phyloP scores from a whole-genome alignment of 2,888 invertebrate genomes.

The Dynastes hyllus region DNA sequence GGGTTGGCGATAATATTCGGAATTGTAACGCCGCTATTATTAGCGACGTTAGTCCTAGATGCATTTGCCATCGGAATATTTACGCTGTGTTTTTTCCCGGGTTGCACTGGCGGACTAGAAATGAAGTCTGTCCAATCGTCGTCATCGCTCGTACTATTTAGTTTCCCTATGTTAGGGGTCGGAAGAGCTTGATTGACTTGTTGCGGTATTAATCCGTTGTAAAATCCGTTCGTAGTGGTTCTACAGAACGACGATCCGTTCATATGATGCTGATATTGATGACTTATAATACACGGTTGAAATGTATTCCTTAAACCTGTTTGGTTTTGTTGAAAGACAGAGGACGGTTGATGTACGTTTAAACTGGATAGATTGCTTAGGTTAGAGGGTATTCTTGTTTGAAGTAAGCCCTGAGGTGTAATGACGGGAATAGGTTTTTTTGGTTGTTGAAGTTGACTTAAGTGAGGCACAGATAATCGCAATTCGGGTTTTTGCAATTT shows the following conservation, averaged over 20 bases:
- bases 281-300: slow-evolving; percentile 66
- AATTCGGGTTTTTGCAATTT: slow-evolving; percentile 66
- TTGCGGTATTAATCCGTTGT: slow-evolving; percentile 26
- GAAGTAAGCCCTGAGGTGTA: slow-evolving; percentile 67
- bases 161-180: slow-evolving; percentile 20
- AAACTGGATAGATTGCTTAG: slow-evolving; percentile 50
- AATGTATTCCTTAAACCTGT: slow-evolving; percentile 54
- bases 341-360: slow-evolving; percentile 54
- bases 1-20: slow-evolving; percentile 68
- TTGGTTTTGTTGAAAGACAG: slow-evolving; percentile 51
- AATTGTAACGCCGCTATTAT: slow-evolving; percentile 52
- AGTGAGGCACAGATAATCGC: slow-evolving; percentile 67
- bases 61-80: slow-evolving; percentile 47
- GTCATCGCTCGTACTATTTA: slow-evolving; percentile 63
- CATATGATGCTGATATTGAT: slow-evolving; percentile 60
- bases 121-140: slow-evolving; percentile 76
- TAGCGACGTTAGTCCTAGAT: slow-evolving; percentile 55
- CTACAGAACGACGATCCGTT: slow-evolving; percentile 41
- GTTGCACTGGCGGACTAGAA: slow-evolving; percentile 68
- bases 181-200: slow-evolving; percentile 29
- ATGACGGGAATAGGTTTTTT: slow-evolving; percentile 68
- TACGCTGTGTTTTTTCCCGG: slow-evolving; percentile 14
- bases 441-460: slow-evolving; percentile 65
- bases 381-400: slow-evolving; percentile 65
- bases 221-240: slow-evolving; percentile 19